Conservation (phyloP, 2,888 invertebrate species). For the Hypena proboscidalis region DNA sequence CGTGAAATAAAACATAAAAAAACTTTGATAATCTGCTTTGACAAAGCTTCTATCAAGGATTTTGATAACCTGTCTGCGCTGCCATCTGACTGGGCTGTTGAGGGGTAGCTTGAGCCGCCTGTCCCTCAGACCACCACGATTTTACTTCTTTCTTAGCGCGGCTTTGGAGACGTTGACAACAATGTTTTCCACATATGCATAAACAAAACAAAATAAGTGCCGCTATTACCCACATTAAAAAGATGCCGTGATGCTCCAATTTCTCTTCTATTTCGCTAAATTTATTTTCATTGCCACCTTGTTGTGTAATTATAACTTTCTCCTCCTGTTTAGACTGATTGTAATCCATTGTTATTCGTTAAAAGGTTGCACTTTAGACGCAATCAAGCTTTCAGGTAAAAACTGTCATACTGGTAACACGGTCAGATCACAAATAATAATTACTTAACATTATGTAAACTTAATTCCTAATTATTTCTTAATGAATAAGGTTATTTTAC, state of each 20-base stretch:
- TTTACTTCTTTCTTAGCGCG: not conserved
- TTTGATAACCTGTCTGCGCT: not conserved
- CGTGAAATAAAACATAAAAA: too few species aligned
- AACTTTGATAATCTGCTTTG: too few species aligned
- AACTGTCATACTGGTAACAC: too few species aligned
- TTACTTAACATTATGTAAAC: too few species aligned
- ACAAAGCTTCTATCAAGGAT: not conserved
- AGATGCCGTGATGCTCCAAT: not conserved
- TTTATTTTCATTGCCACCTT: not conserved
- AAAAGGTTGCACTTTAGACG: too few species aligned
- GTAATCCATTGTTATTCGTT: not conserved
- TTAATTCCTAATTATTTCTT: too few species aligned
- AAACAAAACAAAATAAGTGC: not conserved
- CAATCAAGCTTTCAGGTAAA: too few species aligned
- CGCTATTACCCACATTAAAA: not conserved
- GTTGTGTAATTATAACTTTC: not conserved
- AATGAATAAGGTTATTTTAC: too few species aligned
- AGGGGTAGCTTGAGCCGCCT: not conserved
- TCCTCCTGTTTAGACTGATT: not conserved
- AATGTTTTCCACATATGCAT: not conserved
- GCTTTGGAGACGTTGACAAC: not conserved
- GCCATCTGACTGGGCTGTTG: not conserved
- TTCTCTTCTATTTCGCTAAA: not conserved
- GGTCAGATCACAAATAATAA: too few species aligned
- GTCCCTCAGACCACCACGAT: not conserved